Evolutionary conservation across 2,113 vertebrate genomes (phyloP).

Genomic region (Cynocephalus volans): DNA sequence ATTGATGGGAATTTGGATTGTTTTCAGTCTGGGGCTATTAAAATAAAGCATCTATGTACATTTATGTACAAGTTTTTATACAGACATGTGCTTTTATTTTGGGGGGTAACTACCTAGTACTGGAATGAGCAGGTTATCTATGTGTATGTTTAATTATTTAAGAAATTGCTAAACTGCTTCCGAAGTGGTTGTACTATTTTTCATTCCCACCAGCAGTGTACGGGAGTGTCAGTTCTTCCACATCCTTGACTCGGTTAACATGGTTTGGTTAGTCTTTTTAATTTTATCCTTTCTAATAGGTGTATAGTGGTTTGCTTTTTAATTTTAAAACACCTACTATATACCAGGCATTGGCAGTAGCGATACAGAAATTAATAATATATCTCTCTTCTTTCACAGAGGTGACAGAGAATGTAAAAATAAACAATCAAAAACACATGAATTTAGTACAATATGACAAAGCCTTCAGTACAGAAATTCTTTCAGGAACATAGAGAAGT

Average conservation of each 20-base stretch:
- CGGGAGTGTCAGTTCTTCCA: background rate
- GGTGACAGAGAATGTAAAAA: background rate
- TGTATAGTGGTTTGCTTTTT: background rate
- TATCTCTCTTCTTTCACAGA: background rate
- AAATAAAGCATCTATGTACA: background rate
- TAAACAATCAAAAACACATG: background rate
- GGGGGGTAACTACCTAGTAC: background rate
- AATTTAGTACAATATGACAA: background rate
- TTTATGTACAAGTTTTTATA: background rate
- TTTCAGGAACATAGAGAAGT: background rate
- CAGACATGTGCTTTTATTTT: background rate
- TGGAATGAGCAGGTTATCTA: background rate
- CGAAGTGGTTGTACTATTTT: background rate
- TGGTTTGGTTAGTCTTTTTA: slow-evolving; percentile 30
- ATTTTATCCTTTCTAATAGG: background rate
- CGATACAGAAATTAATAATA: background rate
- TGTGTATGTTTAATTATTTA: background rate
- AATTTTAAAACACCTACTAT: slow-evolving; percentile 4
- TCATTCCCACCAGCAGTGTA: background rate
- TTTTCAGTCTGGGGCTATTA: background rate
- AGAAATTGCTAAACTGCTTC: background rate
- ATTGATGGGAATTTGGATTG: background rate
- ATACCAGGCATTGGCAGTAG: background rate
- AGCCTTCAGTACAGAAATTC: background rate
- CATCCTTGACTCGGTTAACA: background rate